A percentile compares a stretch with the other conserved stretches of the same genome.
Evolutionary conservation across 2,888 invertebrate genomes (phyloP).

Genomic region (Plagodis pulveraria): DNA sequence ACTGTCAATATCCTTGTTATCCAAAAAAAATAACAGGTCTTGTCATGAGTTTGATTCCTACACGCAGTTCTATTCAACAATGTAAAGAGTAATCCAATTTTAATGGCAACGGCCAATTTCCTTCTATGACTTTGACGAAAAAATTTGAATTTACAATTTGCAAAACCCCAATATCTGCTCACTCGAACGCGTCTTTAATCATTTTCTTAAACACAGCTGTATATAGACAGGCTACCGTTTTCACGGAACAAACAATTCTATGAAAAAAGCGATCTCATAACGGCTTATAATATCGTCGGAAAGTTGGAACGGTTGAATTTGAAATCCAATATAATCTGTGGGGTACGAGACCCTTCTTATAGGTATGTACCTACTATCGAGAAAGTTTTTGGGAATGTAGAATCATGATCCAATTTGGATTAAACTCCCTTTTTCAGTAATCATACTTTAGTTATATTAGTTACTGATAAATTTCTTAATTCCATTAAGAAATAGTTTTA

Average conservation of each 20-base stretch:
- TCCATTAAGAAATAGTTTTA: too few species aligned
- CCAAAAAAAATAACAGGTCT: too few species aligned
- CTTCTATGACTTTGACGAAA: neutral
- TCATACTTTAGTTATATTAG: too few species aligned
- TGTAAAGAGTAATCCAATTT: too few species aligned
- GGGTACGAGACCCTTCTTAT: conserved; percentile 45
- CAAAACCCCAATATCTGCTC: conserved; percentile 12
- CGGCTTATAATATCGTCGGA: conserved; percentile 56
- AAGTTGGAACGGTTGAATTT: conserved; percentile 60
- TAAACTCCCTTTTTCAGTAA: conserved; percentile 7
- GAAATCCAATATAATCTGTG: conserved; percentile 67
- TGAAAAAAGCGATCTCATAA: conserved; percentile 51
- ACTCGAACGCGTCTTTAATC: conserved; percentile 11
- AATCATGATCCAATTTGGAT: conserved; percentile 51
- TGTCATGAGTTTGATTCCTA: too few species aligned
- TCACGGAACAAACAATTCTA: conserved; percentile 25
- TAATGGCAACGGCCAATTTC: too few species aligned
- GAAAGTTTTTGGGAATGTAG: conserved; percentile 53
- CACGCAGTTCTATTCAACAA: too few species aligned
- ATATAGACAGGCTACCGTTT: conserved; percentile 18
- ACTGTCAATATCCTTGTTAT: too few species aligned
- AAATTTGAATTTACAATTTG: neutral
- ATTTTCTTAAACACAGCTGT: conserved; percentile 17
- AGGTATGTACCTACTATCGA: conserved; percentile 48
- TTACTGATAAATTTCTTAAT: too few species aligned